phyloP scores from a whole-genome alignment of 1,140 invertebrate genomes.

The Drosophila pruinosa region DNA sequence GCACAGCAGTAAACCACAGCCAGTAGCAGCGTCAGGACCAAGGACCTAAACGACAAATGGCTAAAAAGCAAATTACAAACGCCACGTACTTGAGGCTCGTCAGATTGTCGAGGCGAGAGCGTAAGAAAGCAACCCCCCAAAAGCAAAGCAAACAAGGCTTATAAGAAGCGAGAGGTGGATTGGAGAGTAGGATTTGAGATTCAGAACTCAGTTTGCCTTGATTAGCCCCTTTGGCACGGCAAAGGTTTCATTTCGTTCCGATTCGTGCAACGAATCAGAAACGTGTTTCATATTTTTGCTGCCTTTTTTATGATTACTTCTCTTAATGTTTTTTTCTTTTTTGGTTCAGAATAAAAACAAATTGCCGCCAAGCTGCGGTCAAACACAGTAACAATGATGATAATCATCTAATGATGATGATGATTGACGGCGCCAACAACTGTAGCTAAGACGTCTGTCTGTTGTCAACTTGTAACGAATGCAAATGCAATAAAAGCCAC shows the following conservation, averaged over 20 bases:
- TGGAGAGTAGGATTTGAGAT: background rate
- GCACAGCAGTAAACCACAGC: conserved; percentile 31
- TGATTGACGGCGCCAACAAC: conserved; percentile 53
- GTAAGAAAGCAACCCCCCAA: conserved; percentile 20
- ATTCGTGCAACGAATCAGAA: conserved; percentile 12
- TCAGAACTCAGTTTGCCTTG: conserved; percentile 7
- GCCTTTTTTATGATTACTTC: conserved; percentile 18
- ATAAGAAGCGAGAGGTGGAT: conserved; percentile 20
- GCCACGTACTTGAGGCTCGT: conserved; percentile 47
- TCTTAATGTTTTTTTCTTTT: background rate
- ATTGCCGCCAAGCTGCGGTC: conserved; percentile 49
- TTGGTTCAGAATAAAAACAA: conserved; percentile 57
- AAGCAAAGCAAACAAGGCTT: conserved; percentile 27
- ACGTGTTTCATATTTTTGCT: conserved; percentile 23
- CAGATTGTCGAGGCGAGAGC: conserved; percentile 23
- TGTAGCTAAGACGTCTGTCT: no score
- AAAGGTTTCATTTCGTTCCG: conserved; percentile 13
- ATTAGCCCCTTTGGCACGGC: conserved; percentile 34
- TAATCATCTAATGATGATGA: conserved; percentile 50
- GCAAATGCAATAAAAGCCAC: conserved; percentile 68
- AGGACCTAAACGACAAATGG: conserved; percentile 25
- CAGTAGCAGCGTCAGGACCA: background rate
- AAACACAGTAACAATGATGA: conserved; percentile 50
- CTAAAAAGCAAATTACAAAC: conserved; percentile 49
- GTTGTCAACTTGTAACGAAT: conserved; percentile 49